These are phyloP conservation scores for Drosophila pseudotakahashii DNA, from an alignment of 2,888 invertebrate genomes.

Conservation along the genomic window DNA sequence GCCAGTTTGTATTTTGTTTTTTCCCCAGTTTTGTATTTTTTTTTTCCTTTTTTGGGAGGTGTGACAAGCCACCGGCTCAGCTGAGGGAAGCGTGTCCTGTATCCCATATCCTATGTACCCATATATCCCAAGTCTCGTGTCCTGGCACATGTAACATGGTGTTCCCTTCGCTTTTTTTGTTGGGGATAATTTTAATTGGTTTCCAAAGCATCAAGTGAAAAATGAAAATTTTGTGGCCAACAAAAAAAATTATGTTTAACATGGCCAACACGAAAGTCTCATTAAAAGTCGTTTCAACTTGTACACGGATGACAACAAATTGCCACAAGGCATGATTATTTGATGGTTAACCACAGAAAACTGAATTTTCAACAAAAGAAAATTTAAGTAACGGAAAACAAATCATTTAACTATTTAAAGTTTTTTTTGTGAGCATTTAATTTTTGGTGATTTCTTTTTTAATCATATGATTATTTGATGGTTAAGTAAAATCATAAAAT, in stretches of 20 bases:
- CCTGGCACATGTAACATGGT: conserved; percentile 14
- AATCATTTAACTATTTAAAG: no score
- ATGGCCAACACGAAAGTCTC: conserved; percentile 6
- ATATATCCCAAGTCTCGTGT: conserved; percentile 10
- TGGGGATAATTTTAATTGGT: conserved; percentile 34
- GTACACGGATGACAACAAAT: conserved; percentile 2
- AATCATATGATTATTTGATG: no score
- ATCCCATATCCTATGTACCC: conserved; percentile 1
- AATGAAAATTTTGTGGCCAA: conserved; percentile 18
- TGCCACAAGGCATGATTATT: neutral
- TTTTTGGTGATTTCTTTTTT: no score
- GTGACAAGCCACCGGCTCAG: conserved; percentile 38
- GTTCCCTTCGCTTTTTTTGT: neutral
- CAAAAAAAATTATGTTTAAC: conserved; percentile 27
- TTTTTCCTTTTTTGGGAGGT: conserved; percentile 22
- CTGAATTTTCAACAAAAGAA: neutral
- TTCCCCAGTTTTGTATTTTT: neutral
- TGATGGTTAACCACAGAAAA: neutral
- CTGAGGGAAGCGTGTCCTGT: conserved; percentile 27
- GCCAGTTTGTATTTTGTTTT: conserved; percentile 3
- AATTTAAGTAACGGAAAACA: neutral
- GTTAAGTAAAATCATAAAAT: no score
- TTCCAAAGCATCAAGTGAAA: conserved; percentile 24
- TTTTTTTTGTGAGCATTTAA: no score
- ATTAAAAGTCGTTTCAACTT: conserved; percentile 25